Conservation (phyloP, 1,140 invertebrate genomes). For the Drosophila arawakana region DNA sequence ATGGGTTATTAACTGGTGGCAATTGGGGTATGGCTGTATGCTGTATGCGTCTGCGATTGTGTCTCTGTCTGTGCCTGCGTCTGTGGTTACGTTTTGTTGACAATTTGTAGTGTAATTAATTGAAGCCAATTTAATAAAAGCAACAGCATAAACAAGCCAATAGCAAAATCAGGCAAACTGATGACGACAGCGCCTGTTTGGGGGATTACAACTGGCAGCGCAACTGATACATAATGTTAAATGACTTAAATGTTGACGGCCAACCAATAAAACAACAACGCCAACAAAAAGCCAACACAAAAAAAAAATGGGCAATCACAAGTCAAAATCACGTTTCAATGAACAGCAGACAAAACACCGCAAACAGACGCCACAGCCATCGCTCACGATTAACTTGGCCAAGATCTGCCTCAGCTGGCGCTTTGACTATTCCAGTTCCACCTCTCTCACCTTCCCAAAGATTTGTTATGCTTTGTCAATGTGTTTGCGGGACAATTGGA, state of each 20-base stretch:
- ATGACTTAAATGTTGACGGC: constrained; percentile 67
- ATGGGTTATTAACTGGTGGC: constrained; percentile 68
- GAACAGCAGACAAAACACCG: constrained; percentile 45
- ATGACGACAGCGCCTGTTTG: constrained; percentile 61
- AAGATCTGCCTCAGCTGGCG: constrained; percentile 37
- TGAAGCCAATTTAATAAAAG: constrained; percentile 77
- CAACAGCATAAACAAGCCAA: constrained; percentile 42
- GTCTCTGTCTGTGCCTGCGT: constrained; percentile 20
- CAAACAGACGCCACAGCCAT: constrained; percentile 48
- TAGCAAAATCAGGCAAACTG: constrained; percentile 32
- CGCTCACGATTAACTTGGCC: constrained; percentile 66
- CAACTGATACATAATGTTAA: constrained; percentile 75
- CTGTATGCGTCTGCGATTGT: too few species aligned
- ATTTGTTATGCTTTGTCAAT: constrained; percentile 79
- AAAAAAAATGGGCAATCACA: constrained; percentile 35
- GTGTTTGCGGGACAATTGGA: constrained; percentile 17
- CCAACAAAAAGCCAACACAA: constrained; percentile 22
- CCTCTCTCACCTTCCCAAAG: constrained; percentile 57
- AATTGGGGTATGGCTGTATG: constrained; percentile 28
- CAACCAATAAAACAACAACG: constrained; percentile 40
- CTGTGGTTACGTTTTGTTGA: constrained; percentile 72
- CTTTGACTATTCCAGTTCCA: constrained; percentile 59
- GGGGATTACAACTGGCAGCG: constrained; percentile 72
- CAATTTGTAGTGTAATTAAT: constrained; percentile 80
- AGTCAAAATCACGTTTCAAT: constrained; percentile 70